Percentiles rank a stretch among this genome's conserved stretches.
Evolutionary conservation across 2,888 invertebrate species (phyloP).

Genomic region (Pedicia rivosa): DNA sequence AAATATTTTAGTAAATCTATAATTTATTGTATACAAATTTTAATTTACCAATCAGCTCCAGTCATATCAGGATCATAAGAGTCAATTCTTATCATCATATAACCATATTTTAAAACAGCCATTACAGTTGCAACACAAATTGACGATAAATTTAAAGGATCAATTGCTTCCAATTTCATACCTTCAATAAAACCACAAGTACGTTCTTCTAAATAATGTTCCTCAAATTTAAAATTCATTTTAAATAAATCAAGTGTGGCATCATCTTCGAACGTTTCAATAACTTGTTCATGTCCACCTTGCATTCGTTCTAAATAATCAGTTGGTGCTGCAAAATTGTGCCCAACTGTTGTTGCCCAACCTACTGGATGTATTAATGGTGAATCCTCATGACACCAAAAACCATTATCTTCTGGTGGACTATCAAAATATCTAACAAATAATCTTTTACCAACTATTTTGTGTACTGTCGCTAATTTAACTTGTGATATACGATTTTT

Average conservation of each 20-base stretch:
- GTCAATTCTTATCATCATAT: slow-evolving; percentile 93
- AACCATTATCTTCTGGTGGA: slow-evolving; percentile 63
- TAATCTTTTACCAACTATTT: slow-evolving; percentile 82
- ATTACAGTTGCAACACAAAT: slow-evolving; percentile 93
- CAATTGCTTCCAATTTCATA: slow-evolving; percentile 94
- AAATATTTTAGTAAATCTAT: neutral
- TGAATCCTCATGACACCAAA: slow-evolving; percentile 96
- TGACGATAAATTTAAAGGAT: slow-evolving; percentile 86
- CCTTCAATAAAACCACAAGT: slow-evolving; percentile 55
- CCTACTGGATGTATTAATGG: slow-evolving; percentile 90
- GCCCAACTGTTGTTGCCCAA: slow-evolving; percentile 87
- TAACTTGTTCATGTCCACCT: slow-evolving; percentile 29
- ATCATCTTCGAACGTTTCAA: slow-evolving; percentile 49
- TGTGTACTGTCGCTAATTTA: slow-evolving; percentile 75
- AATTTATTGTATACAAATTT: slow-evolving; percentile 14
- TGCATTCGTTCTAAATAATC: slow-evolving; percentile 60
- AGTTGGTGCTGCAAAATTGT: slow-evolving; percentile 70
- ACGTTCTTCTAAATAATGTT: slow-evolving; percentile 32
- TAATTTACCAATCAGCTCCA: slow-evolving; percentile 87
- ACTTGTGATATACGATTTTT: slow-evolving; percentile 91
- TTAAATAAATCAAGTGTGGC: slow-evolving; percentile 67
- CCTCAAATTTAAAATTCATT: slow-evolving; percentile 40
- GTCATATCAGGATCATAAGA: slow-evolving; percentile 73
- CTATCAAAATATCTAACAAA: slow-evolving; percentile 82
- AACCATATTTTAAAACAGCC: slow-evolving; percentile 81